Base-by-base conservation (phyloP, 2,797 vertebrate genomes). In the Perodicticus potto region DNA sequence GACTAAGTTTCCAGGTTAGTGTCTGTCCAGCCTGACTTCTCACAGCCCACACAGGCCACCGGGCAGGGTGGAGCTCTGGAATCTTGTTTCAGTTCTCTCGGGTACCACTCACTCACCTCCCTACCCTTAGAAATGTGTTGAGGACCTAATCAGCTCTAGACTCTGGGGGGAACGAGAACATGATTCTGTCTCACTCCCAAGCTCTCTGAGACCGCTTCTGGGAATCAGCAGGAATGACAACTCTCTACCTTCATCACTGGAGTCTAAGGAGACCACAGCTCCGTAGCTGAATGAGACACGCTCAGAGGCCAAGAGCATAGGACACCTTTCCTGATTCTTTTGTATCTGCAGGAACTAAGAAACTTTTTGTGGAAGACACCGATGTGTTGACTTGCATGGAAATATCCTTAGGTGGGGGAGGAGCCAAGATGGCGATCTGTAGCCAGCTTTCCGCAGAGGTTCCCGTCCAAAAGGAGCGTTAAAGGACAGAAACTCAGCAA, bases 11-110 rank as follows among this genome's bases (percentile, higher is more conserved):
- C 3, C 20, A 40, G n/a, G 25, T 34, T 13, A 9, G 57, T 2
- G 32, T 77, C 86, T 27, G 57, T 61, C 29, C 40, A 32, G 9
- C 17, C n/a, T 57, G n/a, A 57, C 74, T 89, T 80, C 61, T 19
- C 17, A 1, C 55, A 53, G 49, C 32, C 34, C 25, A 3, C 19
- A 2, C 4, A 22, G 69, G 43, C 53, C 40, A 2, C 40, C 20
- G 27, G 20, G 59, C 11, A 6, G 0, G 37, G 49, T 1, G 1
- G 49, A 32, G 20, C 2, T 43, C 6, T 53, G 37, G 5, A 40
- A 20, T 2, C 0, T 37, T 9, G 59, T 37, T 12, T 49, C 11
- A 8, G 22, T 12, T 65, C 27, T 76, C 23, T 4, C 2, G 65
- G 76, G 7, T 27, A 4, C 27, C 16, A 19, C 69, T 43, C 40